Evolutionary conservation across 2,888 invertebrate genomes (phyloP).

Genomic region (Cylloceria caligata): DNA sequence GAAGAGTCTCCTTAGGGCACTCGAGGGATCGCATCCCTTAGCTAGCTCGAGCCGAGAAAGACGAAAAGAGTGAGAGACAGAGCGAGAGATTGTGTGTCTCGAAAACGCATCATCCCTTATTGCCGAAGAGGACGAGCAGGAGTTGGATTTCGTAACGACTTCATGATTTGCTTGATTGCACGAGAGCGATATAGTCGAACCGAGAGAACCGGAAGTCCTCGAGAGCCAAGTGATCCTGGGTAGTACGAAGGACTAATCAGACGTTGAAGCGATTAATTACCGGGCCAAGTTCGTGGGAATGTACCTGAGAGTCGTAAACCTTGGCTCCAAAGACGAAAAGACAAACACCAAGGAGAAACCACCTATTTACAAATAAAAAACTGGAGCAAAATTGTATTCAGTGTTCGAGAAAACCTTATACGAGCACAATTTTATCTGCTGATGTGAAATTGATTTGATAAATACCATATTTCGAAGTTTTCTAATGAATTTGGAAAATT

Average conservation of each 20-base stretch:
- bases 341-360: neutral
- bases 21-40: constrained; percentile 79
- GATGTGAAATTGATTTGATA: too few species aligned
- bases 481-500: too few species aligned
- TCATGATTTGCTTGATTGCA: constrained; percentile 82
- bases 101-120: constrained; percentile 56
- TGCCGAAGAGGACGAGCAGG: constrained; percentile 52
- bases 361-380: neutral
- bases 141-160: constrained; percentile 78
- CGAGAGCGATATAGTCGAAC: constrained; percentile 68
- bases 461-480: too few species aligned
- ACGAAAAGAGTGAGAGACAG: neutral
- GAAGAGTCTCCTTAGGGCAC: constrained; percentile 81
- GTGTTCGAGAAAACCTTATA: too few species aligned
- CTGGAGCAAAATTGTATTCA: too few species aligned
- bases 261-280: constrained; percentile 36
- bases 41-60: constrained; percentile 58
- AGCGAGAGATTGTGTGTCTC: too few species aligned
- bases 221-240: constrained; percentile 30
- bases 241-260: constrained; percentile 57
- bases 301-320: constrained; percentile 47
- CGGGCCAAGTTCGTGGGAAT: constrained; percentile 32
- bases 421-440: too few species aligned
- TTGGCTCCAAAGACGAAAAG: constrained; percentile 4
- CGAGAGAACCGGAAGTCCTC: constrained; percentile 55